These are phyloP conservation scores for Drosophila anceps DNA, from an alignment of 2,888 invertebrate species.

Conservation along the genomic window DNA sequence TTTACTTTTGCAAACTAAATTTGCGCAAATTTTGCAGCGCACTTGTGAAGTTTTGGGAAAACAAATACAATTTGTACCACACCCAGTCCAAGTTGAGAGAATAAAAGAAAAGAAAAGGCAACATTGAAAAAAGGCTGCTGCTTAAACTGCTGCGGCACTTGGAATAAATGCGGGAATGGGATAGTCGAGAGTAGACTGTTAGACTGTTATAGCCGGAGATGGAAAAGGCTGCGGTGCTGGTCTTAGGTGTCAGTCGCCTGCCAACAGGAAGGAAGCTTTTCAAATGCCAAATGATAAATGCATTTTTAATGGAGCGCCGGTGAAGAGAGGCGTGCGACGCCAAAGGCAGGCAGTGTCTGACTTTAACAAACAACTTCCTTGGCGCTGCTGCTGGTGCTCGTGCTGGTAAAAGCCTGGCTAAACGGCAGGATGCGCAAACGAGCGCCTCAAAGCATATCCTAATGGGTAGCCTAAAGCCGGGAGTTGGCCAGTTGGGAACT, in stretches of 20 bases:
- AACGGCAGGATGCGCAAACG: conserved; percentile 60
- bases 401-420: conserved; percentile 49
- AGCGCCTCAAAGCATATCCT: conserved; percentile 45
- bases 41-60: conserved; percentile 48
- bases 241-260: conserved; percentile 66
- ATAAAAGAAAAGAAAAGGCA: conserved; percentile 4
- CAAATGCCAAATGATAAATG: conserved; percentile 79
- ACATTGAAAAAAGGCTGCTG: conserved; percentile 36
- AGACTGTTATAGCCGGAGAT: conserved; percentile 20
- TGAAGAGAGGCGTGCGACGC: conserved; percentile 30
- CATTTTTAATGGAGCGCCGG: conserved; percentile 73
- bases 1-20: conserved; percentile 69
- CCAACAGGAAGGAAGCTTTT: conserved; percentile 78
- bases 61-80: conserved; percentile 70
- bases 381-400: conserved; percentile 35
- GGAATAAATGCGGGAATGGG: conserved; percentile 24
- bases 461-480: conserved; percentile 40
- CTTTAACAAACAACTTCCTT: conserved; percentile 73
- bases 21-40: conserved; percentile 59
- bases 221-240: conserved; percentile 36
- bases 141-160: conserved; percentile 50
- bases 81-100: conserved; percentile 32
- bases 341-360: conserved; percentile 50
- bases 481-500: conserved; percentile 15
- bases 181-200: conserved; percentile 25